Percentiles rank a stretch among this genome's conserved stretches.
phyloP scores from a whole-genome alignment of 2,888 invertebrate genomes.

The Ophion obscuratus region DNA sequence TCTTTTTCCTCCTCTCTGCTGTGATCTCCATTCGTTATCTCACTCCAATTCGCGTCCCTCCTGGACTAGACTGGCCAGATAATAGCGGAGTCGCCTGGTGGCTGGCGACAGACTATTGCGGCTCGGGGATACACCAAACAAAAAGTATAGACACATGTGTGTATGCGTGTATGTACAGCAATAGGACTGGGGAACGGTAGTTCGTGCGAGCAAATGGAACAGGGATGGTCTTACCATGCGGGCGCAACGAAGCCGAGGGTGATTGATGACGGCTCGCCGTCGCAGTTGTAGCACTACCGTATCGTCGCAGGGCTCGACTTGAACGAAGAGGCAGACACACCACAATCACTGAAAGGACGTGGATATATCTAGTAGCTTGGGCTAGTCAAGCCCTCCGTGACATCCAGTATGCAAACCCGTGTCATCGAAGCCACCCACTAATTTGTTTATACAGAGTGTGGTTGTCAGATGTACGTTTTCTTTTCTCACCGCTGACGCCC shows the following conservation, averaged over 20 bases:
- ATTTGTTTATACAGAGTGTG: conserved; percentile 72
- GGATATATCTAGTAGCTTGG: conserved; percentile 51
- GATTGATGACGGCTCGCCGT: conserved; percentile 71
- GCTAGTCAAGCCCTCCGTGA: conserved; percentile 15
- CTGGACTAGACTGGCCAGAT: conserved; percentile 38
- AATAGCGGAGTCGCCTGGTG: conserved; percentile 44
- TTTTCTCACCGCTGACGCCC: conserved; percentile 8
- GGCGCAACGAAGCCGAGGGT: conserved; percentile 59
- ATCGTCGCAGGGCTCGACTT: conserved; percentile 39
- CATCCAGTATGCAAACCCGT: conserved; percentile 31
- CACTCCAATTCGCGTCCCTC: conserved; percentile 33
- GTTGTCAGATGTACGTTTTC: conserved; percentile 66
- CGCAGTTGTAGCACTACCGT: conserved; percentile 22
- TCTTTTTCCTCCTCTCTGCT: neutral
- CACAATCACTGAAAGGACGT: conserved; percentile 50
- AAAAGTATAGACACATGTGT: neutral
- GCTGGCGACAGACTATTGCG: conserved; percentile 59
- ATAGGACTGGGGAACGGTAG: neutral
- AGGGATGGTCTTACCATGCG: conserved; percentile 60
- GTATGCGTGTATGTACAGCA: too few species aligned
- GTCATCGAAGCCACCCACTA: conserved; percentile 70
- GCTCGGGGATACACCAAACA: neutral
- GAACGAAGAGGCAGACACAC: conserved; percentile 54
- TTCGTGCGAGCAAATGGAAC: conserved; percentile 37
- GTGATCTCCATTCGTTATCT: conserved; percentile 10